Percentiles rank a stretch among this genome's conserved stretches.
These are phyloP conservation scores for Heliconius cydno DNA, from an alignment of 2,888 invertebrate species.

Conservation along the genomic window DNA sequence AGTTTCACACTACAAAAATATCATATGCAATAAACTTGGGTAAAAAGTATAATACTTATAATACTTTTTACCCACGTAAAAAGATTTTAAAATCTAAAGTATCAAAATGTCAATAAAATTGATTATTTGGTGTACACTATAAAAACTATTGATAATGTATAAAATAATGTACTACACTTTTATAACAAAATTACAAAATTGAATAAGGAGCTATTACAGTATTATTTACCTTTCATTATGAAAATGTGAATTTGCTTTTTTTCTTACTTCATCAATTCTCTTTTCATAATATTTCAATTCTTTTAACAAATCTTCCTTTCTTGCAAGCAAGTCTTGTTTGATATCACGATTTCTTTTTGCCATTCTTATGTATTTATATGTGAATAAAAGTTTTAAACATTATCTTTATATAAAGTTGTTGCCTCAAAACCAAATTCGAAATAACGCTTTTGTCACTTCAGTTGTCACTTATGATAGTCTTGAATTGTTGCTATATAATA, in stretches of 20 bases:
- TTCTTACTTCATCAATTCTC: slow-evolving; percentile 58
- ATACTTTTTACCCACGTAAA: too few species aligned
- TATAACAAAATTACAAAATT: background rate
- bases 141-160: background rate
- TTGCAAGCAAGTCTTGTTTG: slow-evolving; percentile 57
- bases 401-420: background rate
- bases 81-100: too few species aligned
- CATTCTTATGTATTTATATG: slow-evolving; percentile 23
- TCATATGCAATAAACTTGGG: too few species aligned
- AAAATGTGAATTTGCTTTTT: slow-evolving; percentile 42
- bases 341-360: slow-evolving; percentile 48
- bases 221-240: slow-evolving; percentile 58
- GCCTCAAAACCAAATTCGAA: slow-evolving; percentile 7
- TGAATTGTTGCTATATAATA: background rate
- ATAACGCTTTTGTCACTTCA: slow-evolving; percentile 9
- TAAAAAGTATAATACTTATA: too few species aligned
- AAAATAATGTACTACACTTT: background rate
- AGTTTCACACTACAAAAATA: too few species aligned
- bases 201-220: background rate
- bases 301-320: slow-evolving; percentile 61
- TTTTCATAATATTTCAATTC: slow-evolving; percentile 64
- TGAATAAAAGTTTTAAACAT: background rate
- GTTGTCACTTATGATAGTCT: background rate
- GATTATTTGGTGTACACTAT: too few species aligned
- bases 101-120: too few species aligned